Evolutionary conservation across 2,888 invertebrate genomes (phyloP).

Genomic region (Zygaena filipendulae): DNA sequence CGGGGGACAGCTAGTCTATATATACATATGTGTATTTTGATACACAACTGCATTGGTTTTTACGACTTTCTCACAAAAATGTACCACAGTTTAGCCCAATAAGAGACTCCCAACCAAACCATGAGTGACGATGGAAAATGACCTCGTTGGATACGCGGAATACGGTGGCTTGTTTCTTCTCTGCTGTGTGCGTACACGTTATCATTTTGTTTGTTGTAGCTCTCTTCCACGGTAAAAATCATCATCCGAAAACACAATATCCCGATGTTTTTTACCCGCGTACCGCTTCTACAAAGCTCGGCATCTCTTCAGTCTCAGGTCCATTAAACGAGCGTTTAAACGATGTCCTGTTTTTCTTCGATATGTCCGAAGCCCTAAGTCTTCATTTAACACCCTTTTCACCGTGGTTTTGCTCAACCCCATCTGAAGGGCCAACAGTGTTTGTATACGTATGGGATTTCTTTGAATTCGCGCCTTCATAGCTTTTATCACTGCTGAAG

Average conservation of each 20-base stretch:
- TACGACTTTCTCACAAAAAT: not conserved
- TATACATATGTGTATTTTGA: too few species aligned
- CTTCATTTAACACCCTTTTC: conserved; percentile 7
- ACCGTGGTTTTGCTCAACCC: conserved; percentile 4
- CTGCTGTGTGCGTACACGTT: conserved; percentile 2
- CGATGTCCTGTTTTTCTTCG: conserved; percentile 3
- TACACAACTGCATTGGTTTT: not conserved
- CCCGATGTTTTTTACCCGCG: too few species aligned
- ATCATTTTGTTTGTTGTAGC: conserved; percentile 1
- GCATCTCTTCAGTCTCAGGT: conserved; percentile 5
- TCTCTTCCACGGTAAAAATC: conserved; percentile 1
- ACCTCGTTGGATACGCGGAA: not conserved
- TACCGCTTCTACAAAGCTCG: conserved; percentile 2
- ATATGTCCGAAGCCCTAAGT: conserved; percentile 1
- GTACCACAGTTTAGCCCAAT: not conserved
- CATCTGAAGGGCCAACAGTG: conserved; percentile 6
- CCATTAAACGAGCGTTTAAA: conserved; percentile 2
- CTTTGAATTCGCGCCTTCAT: conserved; percentile 6
- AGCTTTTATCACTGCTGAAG: conserved; percentile 3
- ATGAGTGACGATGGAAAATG: conserved; percentile 1
- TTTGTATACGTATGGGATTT: conserved; percentile 6
- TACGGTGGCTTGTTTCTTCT: not conserved
- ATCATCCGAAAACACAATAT: too few species aligned
- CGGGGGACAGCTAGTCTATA: too few species aligned
- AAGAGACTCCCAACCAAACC: not conserved